Evolutionary conservation across 2,888 invertebrate genomes (phyloP).

Genomic region (Hypselothyrea guttata): DNA sequence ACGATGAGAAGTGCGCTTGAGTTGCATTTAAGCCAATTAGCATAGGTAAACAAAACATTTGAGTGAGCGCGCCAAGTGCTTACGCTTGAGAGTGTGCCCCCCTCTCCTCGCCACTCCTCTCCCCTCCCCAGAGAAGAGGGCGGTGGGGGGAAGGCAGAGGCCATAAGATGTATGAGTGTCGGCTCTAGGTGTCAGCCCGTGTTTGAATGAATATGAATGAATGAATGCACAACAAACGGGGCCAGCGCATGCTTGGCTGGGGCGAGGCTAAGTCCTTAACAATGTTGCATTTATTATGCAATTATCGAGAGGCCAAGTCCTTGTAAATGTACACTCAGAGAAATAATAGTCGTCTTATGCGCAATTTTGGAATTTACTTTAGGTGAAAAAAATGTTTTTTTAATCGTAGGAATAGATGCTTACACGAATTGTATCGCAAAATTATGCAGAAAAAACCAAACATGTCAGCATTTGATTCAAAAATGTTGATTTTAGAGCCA

Average conservation of each 20-base stretch:
- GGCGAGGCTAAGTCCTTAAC: conserved; percentile 49
- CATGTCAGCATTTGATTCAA: too few species aligned
- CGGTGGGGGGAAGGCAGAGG: neutral
- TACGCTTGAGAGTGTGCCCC: conserved; percentile 58
- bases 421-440: too few species aligned
- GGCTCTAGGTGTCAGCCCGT: conserved; percentile 60
- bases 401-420: too few species aligned
- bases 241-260: conserved; percentile 18
- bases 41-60: conserved; percentile 79
- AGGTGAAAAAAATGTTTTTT: too few species aligned
- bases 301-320: conserved; percentile 70
- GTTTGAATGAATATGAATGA: conserved; percentile 59
- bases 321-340: conserved; percentile 26
- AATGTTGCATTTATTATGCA: conserved; percentile 78
- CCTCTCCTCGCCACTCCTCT: neutral
- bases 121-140: neutral
- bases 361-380: too few species aligned
- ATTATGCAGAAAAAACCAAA: too few species aligned
- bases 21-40: conserved; percentile 80
- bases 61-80: conserved; percentile 72
- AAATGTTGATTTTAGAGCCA: too few species aligned
- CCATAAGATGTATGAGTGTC: conserved; percentile 28
- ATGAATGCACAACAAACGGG: conserved; percentile 27
- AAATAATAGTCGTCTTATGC: too few species aligned
- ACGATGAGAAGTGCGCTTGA: conserved; percentile 73